Evolutionary conservation across 30 jellyfish, hydroid and myxozoan genomes (phyloP), one percentile per base, ranked within the genome.

Genomic region (Aurelia sp.): DNA sequence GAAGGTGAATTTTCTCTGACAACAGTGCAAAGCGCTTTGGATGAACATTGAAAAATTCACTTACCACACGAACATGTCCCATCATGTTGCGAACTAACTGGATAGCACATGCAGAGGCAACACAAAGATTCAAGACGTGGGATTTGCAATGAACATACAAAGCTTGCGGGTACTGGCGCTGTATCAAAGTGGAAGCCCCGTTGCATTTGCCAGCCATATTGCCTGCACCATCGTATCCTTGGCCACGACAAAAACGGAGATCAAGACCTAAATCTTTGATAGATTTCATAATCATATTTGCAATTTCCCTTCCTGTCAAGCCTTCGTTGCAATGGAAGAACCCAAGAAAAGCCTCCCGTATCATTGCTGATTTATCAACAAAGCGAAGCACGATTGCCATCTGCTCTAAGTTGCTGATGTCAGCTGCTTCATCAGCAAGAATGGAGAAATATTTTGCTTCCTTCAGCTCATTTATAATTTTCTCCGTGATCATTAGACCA

Each of bases 181-280:
- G 27, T 6, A 90, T 83, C 12, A 44, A 13, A 6, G 87, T 51
- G 20, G 96, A 62, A 57, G 88, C 87, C 18, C 98, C 94, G n/a
- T 69, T 67, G 47, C 70, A 75, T 72, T 80, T 55, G 38, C 91
- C 97, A n/a, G 97, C 90, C 85, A 91, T 81, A 47, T 88, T 51
- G 31, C 94, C 97, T 30, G 98, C 98, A 41, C 94, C 94, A 86
- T 91, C 94, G 55, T 86, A 86, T 21, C 94, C 91, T 63, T 91
- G 98, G 21, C 94, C 93, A 38, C 91, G 47, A 51, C 98, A 85
- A 40, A 7, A 51, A 13, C 40, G n/a, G 44, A 86, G 68, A 52
- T 79, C 87, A 24, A 69, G 80, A 12, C 92, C 88, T 13, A 83
- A 51, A 20, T 78, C 88, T 13, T 83, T 21, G 64, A 83, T 38